Evolutionary conservation across 2,797 vertebrate genomes (phyloP).

Genomic region (Buceros bicornis): DNA sequence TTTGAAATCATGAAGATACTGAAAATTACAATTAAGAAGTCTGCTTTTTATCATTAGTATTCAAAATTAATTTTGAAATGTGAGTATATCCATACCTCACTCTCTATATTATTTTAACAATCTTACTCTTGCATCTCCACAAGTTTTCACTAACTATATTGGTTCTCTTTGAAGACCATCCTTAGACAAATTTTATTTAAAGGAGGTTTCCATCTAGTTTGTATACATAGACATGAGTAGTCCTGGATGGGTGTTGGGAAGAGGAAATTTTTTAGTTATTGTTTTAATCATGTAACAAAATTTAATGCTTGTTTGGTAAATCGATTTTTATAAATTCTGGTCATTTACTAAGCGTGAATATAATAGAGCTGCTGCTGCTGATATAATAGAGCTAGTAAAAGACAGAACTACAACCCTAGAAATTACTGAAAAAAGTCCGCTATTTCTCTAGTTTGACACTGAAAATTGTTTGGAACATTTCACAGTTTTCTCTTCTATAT

Average conservation of each 20-base stretch:
- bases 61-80: background rate
- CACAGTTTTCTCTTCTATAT: background rate
- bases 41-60: background rate
- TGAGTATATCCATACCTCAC: background rate
- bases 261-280: background rate
- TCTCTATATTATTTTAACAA: background rate
- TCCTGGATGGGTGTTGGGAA: background rate
- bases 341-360: background rate
- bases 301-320: background rate
- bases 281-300: background rate
- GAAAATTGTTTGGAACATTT: background rate
- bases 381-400: background rate
- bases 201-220: background rate
- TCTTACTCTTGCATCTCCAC: background rate
- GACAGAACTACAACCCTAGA: background rate
- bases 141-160: background rate
- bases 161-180: background rate
- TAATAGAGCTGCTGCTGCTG: background rate
- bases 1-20: background rate
- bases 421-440: background rate
- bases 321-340: background rate
- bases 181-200: background rate
- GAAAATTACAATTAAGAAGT: conserved; percentile 8
- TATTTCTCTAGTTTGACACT: background rate
- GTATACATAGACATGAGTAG: background rate